Base-by-base conservation (phyloP, 1,140 invertebrate genomes). In the Euwallacea similis region DNA sequence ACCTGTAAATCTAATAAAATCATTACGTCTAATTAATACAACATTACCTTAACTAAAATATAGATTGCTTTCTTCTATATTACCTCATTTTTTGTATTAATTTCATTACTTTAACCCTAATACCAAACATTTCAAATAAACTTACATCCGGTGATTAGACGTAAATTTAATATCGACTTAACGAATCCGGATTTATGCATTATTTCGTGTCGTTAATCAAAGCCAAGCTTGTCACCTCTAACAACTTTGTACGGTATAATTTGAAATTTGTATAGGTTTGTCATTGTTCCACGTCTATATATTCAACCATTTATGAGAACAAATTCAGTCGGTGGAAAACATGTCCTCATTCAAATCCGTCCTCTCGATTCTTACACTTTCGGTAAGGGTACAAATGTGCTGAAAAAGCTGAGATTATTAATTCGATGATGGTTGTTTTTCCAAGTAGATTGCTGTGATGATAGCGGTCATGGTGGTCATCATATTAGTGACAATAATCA, bases 171-270 rank as follows among this genome's bases (percentile, higher is more conserved):
- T 50, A 11, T 50, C 13, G 46, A 50, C 13, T 50, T 50, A 50
- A 50, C 13, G 46, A 50, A 11, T 50, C 46, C 46, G 46, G 46
- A 50, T 50, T 11, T 13, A 50, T 50, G 46, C 46, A 50, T 50
- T 50, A 50, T 50, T 50, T 50, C 46, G 46, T 33, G 21, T 33
- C 9, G 13, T 50, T 50, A 11, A 13, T 50, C 46, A 50, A 13
- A 50, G 46, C 46, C 13, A 11, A 50, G 9, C 46, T 33, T 33
- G 21, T 33, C 46, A 50, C 46, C 46, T 13, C 46, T 50, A 50
- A 50, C 46, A 50, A 33, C 21, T 33, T 33, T 33, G 21, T 33
- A 33, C 21, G 9, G 46, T 50, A 11, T 50, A 50, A 50, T 50
- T 50, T 4, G 46, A 13, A 50, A 50, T 13, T 50, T 33, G 21